Base-by-base conservation (phyloP, 1,140 invertebrate genomes). In the Ooceraea biroi region DNA sequence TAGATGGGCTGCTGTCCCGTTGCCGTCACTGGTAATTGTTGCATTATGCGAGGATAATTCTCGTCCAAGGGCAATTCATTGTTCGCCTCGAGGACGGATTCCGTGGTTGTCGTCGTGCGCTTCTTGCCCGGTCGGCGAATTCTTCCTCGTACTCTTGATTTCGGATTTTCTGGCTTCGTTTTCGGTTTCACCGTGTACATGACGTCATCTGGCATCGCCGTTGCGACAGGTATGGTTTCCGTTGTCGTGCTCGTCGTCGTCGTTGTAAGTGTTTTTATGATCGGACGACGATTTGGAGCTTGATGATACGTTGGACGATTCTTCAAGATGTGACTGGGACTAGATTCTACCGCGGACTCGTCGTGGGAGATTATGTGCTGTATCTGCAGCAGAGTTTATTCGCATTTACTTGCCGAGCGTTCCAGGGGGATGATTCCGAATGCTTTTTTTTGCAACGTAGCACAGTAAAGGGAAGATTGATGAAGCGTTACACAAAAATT, bases 21-120 rank as follows among this genome's bases (percentile, higher is more conserved):
- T 30, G 30, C 55, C 10, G 73, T 65, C 19, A 83, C 60, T 0
- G 36, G 52, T 57, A 83, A 48, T 0, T 83, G n/a, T 10, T 86
- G 84, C 0, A 36, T 41, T 25, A 91, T 86, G 58, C 90, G 90
- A 0, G 93, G 92, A 57, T 94, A 94, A 74, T 94, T 94, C 68
- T 94, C 93, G 46, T 94, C 92, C 8, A 92, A n/a, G 0, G 92
- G 93, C 0, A 94, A 68, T 74, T 94, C 93, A 57, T 94, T 94
- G 60, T 92, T 90, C n/a, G 89, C 89, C 1, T 94, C 93, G 4
- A 91, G 44, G 0, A 85, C 66, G 14, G 89, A 78, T 76, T 93
- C 91, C 0, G 93, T 93, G 0, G 90, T 93, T 3, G 88, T 92
- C 7, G 89, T 91, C 0, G 85, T 83, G 17, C 90, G 91, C 71